Conservation (phyloP, 2,888 invertebrate species). For the Ennomos quercinarius region DNA sequence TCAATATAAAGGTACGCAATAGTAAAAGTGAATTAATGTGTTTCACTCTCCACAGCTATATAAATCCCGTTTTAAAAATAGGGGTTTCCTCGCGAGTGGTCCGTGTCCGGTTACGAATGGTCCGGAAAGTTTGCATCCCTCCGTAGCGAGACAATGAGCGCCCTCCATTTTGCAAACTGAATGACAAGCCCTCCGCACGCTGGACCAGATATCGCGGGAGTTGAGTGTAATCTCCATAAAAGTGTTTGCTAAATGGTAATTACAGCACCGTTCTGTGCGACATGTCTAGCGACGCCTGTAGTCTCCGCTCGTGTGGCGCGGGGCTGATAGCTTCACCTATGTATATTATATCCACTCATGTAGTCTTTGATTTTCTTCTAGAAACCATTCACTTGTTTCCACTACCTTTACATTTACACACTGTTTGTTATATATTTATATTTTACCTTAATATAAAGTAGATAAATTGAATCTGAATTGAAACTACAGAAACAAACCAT, state of each 20-base stretch:
- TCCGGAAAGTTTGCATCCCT: conserved; percentile 21
- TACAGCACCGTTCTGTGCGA: conserved; percentile 7
- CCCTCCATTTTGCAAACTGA: conserved; percentile 9
- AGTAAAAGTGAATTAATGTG: conserved; percentile 1
- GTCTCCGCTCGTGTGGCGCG: conserved; percentile 1
- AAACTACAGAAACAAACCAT: too few species aligned
- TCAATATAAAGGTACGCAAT: not conserved
- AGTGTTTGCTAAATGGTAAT: conserved; percentile 37
- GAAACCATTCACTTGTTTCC: too few species aligned
- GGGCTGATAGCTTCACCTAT: too few species aligned
- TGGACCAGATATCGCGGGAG: conserved; percentile 17
- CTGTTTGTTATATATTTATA: too few species aligned
- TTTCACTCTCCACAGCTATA: conserved; percentile 10
- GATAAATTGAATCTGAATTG: too few species aligned
- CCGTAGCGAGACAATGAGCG: conserved; percentile 9
- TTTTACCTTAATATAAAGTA: too few species aligned
- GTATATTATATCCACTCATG: too few species aligned
- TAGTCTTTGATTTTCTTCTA: too few species aligned
- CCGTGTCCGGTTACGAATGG: conserved; percentile 5
- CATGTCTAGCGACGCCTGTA: conserved; percentile 10
- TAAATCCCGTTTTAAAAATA: conserved; percentile 8
- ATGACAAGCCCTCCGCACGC: conserved; percentile 9
- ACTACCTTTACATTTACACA: too few species aligned
- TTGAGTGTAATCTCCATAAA: conserved; percentile 31
- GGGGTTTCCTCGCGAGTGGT: conserved; percentile 10